phyloP scores from a whole-genome alignment of 2,888 invertebrate genomes.

The Eilema sororculum region DNA sequence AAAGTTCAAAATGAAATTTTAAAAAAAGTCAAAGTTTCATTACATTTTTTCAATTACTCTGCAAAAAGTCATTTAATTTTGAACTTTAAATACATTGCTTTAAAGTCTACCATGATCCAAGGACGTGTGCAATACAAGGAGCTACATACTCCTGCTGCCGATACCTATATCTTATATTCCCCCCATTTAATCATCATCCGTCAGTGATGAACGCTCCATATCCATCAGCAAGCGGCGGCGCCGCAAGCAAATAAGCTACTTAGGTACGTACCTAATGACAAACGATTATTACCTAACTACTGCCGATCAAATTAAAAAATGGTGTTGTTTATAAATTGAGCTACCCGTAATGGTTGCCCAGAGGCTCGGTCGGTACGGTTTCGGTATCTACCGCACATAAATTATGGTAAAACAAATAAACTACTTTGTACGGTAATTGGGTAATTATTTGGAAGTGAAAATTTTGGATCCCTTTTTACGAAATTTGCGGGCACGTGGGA shows the following conservation, averaged over 20 bases:
- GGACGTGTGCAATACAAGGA: no score
- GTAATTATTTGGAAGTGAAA: not conserved
- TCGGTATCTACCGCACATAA: no score
- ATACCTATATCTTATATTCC: no score
- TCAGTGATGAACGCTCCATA: not conserved
- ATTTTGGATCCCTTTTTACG: no score
- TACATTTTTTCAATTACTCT: no score
- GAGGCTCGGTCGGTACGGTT: conserved; percentile 31
- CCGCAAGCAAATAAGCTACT: not conserved
- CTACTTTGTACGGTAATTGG: conserved; percentile 32
- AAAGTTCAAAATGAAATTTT: no score
- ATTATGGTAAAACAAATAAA: conserved; percentile 34
- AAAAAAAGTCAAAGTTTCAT: no score
- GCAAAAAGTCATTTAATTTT: no score
- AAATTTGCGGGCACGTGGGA: no score
- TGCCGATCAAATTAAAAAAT: conserved; percentile 11
- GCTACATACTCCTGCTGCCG: no score
- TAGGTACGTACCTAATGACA: not conserved
- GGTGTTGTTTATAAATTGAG: conserved; percentile 30
- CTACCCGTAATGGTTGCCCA: conserved; percentile 37
- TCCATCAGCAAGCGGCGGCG: not conserved
- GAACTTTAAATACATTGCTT: no score
- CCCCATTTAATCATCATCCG: not conserved
- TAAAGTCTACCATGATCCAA: no score
- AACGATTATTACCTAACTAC: not conserved